Evolutionary conservation across 2,797 vertebrate species (phyloP).

Genomic region (Gallirallus australis): DNA sequence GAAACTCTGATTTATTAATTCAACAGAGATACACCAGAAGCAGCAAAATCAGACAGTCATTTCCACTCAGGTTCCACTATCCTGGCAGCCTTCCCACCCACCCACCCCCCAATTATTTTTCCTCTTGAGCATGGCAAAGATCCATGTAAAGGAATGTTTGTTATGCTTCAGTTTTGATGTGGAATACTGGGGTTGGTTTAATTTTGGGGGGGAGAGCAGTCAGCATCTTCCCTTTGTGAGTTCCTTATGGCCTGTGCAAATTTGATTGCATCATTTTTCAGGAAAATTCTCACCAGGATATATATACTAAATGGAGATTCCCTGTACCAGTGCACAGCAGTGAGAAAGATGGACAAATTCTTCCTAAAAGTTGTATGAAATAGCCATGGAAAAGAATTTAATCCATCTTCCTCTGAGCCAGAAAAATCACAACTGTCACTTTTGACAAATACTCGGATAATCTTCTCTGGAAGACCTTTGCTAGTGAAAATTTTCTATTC

Average conservation of each 20-base stretch:
- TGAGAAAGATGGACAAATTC: neutral
- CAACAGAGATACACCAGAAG: neutral
- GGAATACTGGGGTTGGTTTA: neutral
- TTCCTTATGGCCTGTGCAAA: neutral
- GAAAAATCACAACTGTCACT: neutral
- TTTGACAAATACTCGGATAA: neutral
- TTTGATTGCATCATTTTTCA: neutral
- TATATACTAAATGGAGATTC: neutral
- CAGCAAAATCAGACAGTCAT: neutral
- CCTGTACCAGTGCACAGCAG: neutral
- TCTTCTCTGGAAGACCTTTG: neutral
- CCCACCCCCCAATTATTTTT: neutral
- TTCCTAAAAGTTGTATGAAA: neutral
- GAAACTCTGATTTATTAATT: neutral
- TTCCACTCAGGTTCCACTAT: neutral
- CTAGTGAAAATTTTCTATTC: neutral
- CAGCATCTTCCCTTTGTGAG: neutral
- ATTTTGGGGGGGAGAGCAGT: neutral
- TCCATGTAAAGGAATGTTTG: neutral
- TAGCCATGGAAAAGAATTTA: neutral
- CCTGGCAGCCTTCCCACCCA: neutral
- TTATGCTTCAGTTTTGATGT: neutral
- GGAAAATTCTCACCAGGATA: neutral
- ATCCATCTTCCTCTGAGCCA: neutral
- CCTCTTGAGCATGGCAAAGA: neutral